A percentile compares a stretch with the other conserved stretches of the same genome.
phyloP scores from a whole-genome alignment of 2,888 invertebrate genomes.

The Mesoligia furuncula region DNA sequence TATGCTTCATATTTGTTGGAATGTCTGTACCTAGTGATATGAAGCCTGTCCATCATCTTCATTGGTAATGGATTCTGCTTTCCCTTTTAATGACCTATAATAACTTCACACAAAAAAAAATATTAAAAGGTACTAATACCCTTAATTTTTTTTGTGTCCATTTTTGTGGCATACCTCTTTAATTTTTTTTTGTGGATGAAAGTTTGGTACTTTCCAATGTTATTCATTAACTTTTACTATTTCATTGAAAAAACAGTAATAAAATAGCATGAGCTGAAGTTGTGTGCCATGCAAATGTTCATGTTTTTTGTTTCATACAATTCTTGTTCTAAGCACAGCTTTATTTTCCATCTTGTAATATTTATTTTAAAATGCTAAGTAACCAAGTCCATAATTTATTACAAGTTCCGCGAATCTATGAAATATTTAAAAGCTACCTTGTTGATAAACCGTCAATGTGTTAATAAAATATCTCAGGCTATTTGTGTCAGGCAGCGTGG shows the following conservation, averaged over 20 bases:
- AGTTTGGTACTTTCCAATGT: background rate
- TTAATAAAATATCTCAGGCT: background rate
- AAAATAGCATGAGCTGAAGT: background rate
- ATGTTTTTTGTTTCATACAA: background rate
- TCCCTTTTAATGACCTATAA: background rate
- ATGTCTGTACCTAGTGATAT: conserved; percentile 9
- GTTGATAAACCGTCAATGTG: background rate
- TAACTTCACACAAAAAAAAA: background rate
- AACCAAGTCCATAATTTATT: conserved; percentile 11
- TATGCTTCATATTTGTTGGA: conserved; percentile 5
- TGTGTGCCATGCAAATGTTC: background rate
- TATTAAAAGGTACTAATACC: no score
- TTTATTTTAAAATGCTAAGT: conserved; percentile 21
- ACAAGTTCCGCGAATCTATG: conserved; percentile 15
- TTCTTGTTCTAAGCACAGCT: background rate
- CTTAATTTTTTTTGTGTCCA: no score
- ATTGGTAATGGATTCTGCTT: conserved; percentile 22
- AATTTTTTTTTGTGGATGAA: no score
- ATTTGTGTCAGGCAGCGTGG: background rate
- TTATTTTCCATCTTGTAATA: background rate
- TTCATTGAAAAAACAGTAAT: no score
- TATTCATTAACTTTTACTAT: background rate
- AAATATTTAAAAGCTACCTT: conserved; percentile 10
- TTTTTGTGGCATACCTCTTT: background rate
- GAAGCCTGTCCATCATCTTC: conserved; percentile 9